Evolutionary conservation across 2,113 vertebrate genomes (phyloP).

Genomic region (Pelecanus crispus): DNA sequence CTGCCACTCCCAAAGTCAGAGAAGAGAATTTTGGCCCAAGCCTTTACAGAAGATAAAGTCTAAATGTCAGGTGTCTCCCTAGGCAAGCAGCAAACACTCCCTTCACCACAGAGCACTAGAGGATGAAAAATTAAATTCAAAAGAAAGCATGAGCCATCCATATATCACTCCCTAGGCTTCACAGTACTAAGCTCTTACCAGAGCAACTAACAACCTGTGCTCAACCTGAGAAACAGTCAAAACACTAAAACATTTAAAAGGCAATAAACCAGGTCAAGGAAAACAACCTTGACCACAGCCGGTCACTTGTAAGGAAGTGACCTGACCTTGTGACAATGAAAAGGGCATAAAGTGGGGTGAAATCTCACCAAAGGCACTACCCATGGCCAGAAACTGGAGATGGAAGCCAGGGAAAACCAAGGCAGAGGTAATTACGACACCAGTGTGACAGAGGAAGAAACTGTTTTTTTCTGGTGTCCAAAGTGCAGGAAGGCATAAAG

Average conservation of each 20-base stretch:
- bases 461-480: not conserved
- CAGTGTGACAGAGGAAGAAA: not conserved
- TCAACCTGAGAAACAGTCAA: constrained; percentile 25
- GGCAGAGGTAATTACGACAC: not conserved
- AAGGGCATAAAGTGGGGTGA: not conserved
- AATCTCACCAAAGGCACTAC: not conserved
- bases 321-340: not conserved
- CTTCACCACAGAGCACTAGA: constrained; percentile 42
- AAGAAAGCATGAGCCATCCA: constrained; percentile 54
- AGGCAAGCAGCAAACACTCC: constrained; percentile 49
- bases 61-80: constrained; percentile 63
- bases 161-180: constrained; percentile 52
- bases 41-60: constrained; percentile 51
- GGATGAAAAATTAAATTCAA: constrained; percentile 65
- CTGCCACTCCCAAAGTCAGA: constrained; percentile 43
- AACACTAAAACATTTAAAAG: constrained; percentile 42
- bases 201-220: constrained; percentile 32
- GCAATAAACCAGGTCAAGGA: constrained; percentile 4
- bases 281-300: constrained; percentile 34
- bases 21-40: constrained; percentile 47
- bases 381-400: not conserved
- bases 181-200: constrained; percentile 15
- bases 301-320: not conserved
- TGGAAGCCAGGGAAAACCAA: not conserved
- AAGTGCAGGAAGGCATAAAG: not conserved